Evolutionary conservation across 1,140 invertebrate species (phyloP), one percentile per base, ranked within the genome.

Genomic region (Aphelinus atriplicis): DNA sequence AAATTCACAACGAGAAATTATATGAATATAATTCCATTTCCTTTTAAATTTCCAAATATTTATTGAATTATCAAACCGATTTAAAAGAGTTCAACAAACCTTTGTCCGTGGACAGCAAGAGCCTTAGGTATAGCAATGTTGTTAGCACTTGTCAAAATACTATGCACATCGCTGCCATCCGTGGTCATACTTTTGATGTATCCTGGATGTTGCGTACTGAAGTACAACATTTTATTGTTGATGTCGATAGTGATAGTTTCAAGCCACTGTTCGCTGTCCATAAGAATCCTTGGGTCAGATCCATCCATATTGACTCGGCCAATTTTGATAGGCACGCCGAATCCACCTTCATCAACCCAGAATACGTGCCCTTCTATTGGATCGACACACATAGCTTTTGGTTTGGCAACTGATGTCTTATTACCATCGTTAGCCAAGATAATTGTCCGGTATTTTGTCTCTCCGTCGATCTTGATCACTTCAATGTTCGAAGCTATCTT

Each of bases 241-340:
- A 95, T 91, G 83, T 98, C 97, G 62, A 98, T 91, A 0, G 95
- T 93, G 4, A 98, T 91, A 43, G 94, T 93, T 83, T 96, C 94
- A 0, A 95, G 94, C 78, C 92, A 90, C 71, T 93, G 90, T 2
- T 94, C 87, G 45, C 89, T 84, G 9, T 92, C 90, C 0, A 93
- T 85, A 0, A 97, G 82, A 4, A 96, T 90, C 0, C 91, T 86
- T 0, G 96, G 89, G 78, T 95, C 92, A 0, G 91, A 90, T 0
- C 98, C 98, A 83, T 98, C 97, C 96, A 99, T 98, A 80, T 97
- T 95, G 0, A 96, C 96, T 79, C 93, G 92, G 0, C 93, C 97
- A 46, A 99, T 93, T 86, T 99, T 99, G 1, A 93, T 90, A 0
- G 95, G 94, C 0, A 99, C 95, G 7, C 96, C 96, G 76, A 91